Conservation (phyloP, 2,888 invertebrate species). For the Lepetodrilus schrolli region DNA sequence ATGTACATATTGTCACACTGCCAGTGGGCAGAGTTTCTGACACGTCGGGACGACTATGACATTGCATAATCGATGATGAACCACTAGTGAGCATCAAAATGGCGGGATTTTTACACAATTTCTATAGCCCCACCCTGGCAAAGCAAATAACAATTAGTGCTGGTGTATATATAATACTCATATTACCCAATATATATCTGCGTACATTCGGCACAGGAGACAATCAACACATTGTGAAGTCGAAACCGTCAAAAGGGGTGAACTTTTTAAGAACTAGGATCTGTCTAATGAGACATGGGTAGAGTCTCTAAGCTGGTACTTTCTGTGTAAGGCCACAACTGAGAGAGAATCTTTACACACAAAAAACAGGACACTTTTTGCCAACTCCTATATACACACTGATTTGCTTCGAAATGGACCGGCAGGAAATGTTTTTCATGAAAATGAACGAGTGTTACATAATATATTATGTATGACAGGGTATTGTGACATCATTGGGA, state of each 20-base stretch:
- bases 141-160: not conserved
- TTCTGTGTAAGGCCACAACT: not conserved
- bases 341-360: too few species aligned
- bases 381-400: too few species aligned
- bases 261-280: not conserved
- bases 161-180: slow-evolving; percentile 27
- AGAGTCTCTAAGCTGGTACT: not conserved
- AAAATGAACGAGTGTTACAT: too few species aligned
- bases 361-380: too few species aligned
- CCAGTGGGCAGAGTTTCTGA: not conserved
- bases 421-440: too few species aligned
- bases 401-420: too few species aligned
- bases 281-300: not conserved
- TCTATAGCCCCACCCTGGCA: too few species aligned
- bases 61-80: slow-evolving; percentile 1
- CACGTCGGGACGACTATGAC: not conserved
- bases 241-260: too few species aligned
- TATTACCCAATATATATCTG: slow-evolving; percentile 1
- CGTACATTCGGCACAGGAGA: not conserved
- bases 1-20: slow-evolving; percentile 2
- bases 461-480: too few species aligned
- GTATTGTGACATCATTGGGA: too few species aligned
- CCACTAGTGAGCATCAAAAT: not conserved
- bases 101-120: not conserved
- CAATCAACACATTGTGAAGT: slow-evolving; percentile 12